Evolutionary conservation across 2,797 vertebrate genomes (phyloP).

Genomic region (Ispidina picta): DNA sequence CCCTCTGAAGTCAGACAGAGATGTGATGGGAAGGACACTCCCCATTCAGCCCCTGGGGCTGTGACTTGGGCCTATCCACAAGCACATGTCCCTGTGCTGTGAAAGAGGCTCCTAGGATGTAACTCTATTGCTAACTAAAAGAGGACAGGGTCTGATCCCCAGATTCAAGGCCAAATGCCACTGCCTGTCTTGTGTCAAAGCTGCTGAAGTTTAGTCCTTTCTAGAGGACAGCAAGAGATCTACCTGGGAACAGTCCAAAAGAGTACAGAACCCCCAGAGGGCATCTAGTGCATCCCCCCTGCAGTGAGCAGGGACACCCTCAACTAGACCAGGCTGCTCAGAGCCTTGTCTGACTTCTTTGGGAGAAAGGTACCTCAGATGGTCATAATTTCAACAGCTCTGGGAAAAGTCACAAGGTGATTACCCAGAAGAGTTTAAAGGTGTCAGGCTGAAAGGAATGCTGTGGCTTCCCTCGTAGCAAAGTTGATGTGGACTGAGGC

Average conservation of each 20-base stretch:
- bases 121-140: not conserved
- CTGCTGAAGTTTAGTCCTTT: not conserved
- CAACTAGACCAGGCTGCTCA: too few species aligned
- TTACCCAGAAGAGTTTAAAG: constrained; percentile 63
- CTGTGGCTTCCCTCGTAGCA: not conserved
- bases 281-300: too few species aligned
- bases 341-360: not conserved
- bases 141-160: not conserved
- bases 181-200: not conserved
- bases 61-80: not conserved
- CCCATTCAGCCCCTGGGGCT: not conserved
- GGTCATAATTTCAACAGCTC: not conserved
- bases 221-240: not conserved
- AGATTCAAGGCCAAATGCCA: not conserved
- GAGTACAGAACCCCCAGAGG: too few species aligned
- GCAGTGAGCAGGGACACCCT: too few species aligned
- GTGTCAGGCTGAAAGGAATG: constrained; percentile 30
- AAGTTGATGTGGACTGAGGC: not conserved
- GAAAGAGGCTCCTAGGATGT: not conserved
- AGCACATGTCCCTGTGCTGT: not conserved
- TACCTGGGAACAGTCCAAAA: not conserved
- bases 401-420: not conserved
- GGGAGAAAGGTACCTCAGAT: not conserved
- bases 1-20: not conserved
- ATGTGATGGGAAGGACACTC: not conserved